These are phyloP conservation scores for Junco hyemalis DNA, from an alignment of 2,113 vertebrate species.

Conservation along the genomic window DNA sequence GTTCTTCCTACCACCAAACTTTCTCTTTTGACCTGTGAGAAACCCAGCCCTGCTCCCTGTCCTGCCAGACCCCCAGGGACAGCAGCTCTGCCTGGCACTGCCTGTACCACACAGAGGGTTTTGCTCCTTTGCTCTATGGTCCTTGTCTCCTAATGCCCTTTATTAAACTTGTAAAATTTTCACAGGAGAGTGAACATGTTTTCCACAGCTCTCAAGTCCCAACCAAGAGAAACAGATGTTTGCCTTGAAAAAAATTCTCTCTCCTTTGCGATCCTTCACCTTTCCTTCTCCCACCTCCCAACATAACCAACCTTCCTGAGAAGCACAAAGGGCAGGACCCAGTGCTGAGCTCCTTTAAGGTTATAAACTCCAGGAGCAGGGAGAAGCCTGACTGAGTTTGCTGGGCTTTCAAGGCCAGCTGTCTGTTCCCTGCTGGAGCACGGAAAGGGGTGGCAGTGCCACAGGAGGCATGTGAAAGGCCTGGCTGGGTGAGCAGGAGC, in stretches of 20 bases:
- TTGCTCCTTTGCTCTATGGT: not conserved
- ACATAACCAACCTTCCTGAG: not conserved
- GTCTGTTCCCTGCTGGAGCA: not conserved
- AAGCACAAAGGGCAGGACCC: not conserved
- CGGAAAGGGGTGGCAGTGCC: not conserved
- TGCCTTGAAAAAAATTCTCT: not conserved
- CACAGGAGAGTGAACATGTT: too few relatives aligned
- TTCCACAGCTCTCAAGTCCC: not conserved
- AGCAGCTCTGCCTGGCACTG: not conserved
- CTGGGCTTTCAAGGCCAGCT: not conserved
- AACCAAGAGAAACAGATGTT: not conserved
- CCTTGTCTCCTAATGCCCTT: not conserved
- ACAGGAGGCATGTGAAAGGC: not conserved
- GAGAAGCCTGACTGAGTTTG: not conserved
- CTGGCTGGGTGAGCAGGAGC: not conserved
- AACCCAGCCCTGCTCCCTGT: not conserved
- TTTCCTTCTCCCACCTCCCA: not conserved
- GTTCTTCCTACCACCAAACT: not conserved
- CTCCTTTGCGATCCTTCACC: not conserved
- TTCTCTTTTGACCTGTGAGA: not conserved
- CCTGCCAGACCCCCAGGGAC: not conserved
- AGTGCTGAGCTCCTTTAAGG: not conserved
- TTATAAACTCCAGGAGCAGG: not conserved
- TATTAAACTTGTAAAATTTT: not conserved
- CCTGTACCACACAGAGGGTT: fast-evolving